Evolutionary conservation across 2,888 invertebrate species (phyloP).

Genomic region (Chloroclystis v-ata): DNA sequence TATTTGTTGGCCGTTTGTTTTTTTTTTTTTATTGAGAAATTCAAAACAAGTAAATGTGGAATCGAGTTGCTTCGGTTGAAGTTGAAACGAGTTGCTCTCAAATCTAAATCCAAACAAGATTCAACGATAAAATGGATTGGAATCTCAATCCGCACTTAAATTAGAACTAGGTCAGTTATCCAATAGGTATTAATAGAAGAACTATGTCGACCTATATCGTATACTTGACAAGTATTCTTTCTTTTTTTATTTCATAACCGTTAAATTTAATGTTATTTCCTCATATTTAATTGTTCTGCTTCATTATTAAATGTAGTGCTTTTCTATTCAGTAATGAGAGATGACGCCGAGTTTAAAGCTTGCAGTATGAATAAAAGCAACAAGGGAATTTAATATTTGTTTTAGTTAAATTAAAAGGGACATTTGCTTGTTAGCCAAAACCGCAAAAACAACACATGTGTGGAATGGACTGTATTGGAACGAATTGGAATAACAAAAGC

Average conservation of each 20-base stretch:
- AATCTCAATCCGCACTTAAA: too few relatives aligned
- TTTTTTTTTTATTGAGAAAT: too few relatives aligned
- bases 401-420: slow-evolving; percentile 4
- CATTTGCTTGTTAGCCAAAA: slow-evolving; percentile 11
- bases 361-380: neutral
- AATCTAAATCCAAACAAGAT: slow-evolving; percentile 14
- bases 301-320: neutral
- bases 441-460: slow-evolving; percentile 14
- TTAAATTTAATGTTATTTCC: neutral
- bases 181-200: too few relatives aligned
- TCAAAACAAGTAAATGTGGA: too few relatives aligned
- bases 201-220: too few relatives aligned
- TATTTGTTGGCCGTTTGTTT: too few relatives aligned
- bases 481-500: slow-evolving; percentile 52
- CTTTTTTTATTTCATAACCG: neutral
- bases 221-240: too few relatives aligned
- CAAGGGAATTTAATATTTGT: slow-evolving; percentile 13
- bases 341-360: neutral
- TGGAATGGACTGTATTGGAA: slow-evolving; percentile 39
- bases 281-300: neutral
- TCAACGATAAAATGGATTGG: slow-evolving; percentile 11
- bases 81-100: slow-evolving; percentile 15
- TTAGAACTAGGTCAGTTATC: too few relatives aligned
- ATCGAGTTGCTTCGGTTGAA: slow-evolving; percentile 18
- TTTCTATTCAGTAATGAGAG: neutral